These are phyloP conservation scores for Luscinia luscinia DNA, from an alignment of 2,797 vertebrate genomes.

Conservation along the genomic window DNA sequence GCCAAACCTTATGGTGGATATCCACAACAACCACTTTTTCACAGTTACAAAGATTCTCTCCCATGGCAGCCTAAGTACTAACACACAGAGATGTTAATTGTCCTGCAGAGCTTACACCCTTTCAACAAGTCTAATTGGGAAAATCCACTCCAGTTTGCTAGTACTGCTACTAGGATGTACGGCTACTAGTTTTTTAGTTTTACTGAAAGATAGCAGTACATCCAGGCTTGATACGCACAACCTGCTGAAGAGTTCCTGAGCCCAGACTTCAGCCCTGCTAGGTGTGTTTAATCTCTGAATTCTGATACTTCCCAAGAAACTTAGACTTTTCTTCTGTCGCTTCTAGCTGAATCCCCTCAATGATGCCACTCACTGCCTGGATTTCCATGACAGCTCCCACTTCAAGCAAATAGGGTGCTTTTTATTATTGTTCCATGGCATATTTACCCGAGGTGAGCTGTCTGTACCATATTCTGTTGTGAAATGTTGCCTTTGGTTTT, in stretches of 20 bases:
- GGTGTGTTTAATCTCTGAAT: not conserved
- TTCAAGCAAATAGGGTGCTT: not conserved
- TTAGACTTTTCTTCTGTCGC: not conserved
- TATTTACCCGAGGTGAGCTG: not conserved
- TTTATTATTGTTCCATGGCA: not conserved
- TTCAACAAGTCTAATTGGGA: not conserved
- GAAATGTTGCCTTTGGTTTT: not conserved
- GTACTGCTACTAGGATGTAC: not conserved
- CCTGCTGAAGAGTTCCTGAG: not conserved
- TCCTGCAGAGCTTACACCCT: not conserved
- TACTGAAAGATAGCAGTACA: not conserved
- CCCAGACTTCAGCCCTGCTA: not conserved
- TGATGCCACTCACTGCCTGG: not conserved
- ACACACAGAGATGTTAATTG: not conserved
- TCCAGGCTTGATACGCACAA: not conserved
- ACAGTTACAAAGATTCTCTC: not conserved
- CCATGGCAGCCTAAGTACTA: not conserved
- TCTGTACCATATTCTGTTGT: not conserved
- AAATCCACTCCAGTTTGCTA: not conserved
- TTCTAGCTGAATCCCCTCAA: not conserved
- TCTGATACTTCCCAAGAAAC: not conserved
- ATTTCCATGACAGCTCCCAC: not conserved
- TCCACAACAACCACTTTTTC: not conserved
- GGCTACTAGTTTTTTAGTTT: too few relatives aligned
- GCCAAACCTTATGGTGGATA: not conserved